Evolutionary conservation across 2,888 invertebrate species (phyloP), one percentile per base, ranked within the genome.

Genomic region (Achlya flavicornis): DNA sequence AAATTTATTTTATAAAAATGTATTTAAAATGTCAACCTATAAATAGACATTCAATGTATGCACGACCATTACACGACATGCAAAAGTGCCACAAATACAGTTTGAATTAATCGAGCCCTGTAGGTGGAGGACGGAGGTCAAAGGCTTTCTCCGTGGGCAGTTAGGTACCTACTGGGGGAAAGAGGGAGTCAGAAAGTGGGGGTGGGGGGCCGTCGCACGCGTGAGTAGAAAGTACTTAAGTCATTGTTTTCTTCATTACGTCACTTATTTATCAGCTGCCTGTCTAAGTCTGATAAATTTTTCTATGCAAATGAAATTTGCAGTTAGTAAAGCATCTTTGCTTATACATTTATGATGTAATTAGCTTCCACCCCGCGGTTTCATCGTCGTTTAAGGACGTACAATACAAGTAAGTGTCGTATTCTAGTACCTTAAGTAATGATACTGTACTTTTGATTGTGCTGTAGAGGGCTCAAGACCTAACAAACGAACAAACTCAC

Each of bases 191-290:
- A 67, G 67, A 73, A 75, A 73, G 79, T 64, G 73, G 72, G 75
- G 60, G 58, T 35, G 35, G 75, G 75, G 70, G 72, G 70, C 71
- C 78, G 78, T 77, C 80, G 80, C 81, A 86, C 86, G 86, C 84
- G 86, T 84, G 77, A 82, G 75, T 89, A 90, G 92, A 93, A 92
- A 92, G 91, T 90, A 86, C 84, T 83, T 77, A 72, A 76, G 73
- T 85, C 82, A 91, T 92, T 92, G 91, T 92, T 89, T 91, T 88
- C 90, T 83, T 90, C 85, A 89, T 91, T 90, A 91, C 90, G 85
- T 88, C 86, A 89, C 83, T 84, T 86, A 86, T 90, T 89, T 89
- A 89, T 91, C 88, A 89, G 78, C 83, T 83, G 87, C 87, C 88
- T 87, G 77, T 83, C 73, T 79, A 82, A 76, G 71, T 78, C 84